Base-by-base conservation (phyloP, 2,113 vertebrate genomes). In the Phasianus colchicus region DNA sequence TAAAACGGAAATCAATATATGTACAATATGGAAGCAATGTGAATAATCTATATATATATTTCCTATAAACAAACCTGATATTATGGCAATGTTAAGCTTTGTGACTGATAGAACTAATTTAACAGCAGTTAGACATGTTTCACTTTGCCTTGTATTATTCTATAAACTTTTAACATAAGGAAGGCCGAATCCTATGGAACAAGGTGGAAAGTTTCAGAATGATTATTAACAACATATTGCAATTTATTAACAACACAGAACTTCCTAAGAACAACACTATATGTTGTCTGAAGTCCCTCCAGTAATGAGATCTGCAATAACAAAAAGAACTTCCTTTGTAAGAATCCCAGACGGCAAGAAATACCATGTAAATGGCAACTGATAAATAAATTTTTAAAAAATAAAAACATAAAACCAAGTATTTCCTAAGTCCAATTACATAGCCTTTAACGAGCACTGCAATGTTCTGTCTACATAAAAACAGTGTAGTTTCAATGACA, bases 11-110 rank as follows among this genome's bases (percentile, higher is more conserved):
- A 97, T 86, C 72, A 91, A 95, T 47, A 60, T 65, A 70, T 0
- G 0, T 36, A 82, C 20, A 57, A 52, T 34, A 86, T 50, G 71
- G 54, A 80, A 73, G 32, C 43, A 77, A 95, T 88, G 91, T 86
- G 92, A 97, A 92, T 84, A 86, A 97, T 91, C 88, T 93, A 71
- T 97, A 90, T 90, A 90, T 90, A 16, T 74, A 65, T 81, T 89
- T 79, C 27, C 55, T 42, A 22, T 4, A 69, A 19, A 64, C 79
- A 20, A 96, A 88, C 16, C 15, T 58, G 78, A 94, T 61, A 65
- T 48, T 87, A 55, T 86, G 89, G 88, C 17, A 86, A 90, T 34
- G 70, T 47, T 84, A 81, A 89, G 87, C 97, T 93, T 94, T 95
- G 71, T 57, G 91, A 89, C 1, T 65, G 50, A 52, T 15, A 73